phyloP scores from a whole-genome alignment of 1,140 invertebrate species.

The Drosophila nasuta region DNA sequence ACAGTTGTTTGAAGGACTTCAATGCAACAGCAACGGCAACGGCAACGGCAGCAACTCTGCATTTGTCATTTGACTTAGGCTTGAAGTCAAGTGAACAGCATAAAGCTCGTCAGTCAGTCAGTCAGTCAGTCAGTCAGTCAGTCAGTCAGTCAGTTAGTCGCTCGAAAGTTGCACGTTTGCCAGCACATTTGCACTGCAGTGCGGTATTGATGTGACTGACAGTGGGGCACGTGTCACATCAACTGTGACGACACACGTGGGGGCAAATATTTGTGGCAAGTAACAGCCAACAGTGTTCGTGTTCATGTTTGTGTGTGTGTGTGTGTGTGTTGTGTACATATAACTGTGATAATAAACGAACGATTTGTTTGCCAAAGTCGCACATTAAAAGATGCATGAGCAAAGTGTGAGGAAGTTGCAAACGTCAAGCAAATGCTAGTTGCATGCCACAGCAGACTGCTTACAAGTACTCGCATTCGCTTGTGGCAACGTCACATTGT shows the following conservation, averaged over 20 bases:
- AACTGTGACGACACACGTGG: slow-evolving; percentile 49
- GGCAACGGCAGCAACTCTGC: no score
- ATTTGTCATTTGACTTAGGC: not conserved
- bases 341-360: slow-evolving; percentile 65
- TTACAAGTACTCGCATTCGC: not conserved
- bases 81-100: not conserved
- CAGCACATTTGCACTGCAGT: slow-evolving; percentile 66
- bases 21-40: no score
- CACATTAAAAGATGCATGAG: slow-evolving; percentile 37
- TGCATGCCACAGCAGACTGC: slow-evolving; percentile 17
- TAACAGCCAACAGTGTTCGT: slow-evolving; percentile 48
- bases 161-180: slow-evolving; percentile 29
- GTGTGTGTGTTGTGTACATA: slow-evolving; percentile 22
- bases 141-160: no score
- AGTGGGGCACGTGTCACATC: slow-evolving; percentile 62
- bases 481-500: slow-evolving; percentile 50
- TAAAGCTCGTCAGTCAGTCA: not conserved
- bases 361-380: slow-evolving; percentile 62
- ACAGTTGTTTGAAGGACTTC: not conserved
- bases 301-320: no score
- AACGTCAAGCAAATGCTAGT: not conserved
- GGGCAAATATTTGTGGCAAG: slow-evolving; percentile 58
- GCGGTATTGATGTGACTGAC: slow-evolving; percentile 41
- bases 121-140: no score
- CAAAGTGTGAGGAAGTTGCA: not conserved